Conservation (phyloP, 53 echinoderm and acorn worm genomes). For the Pentamera pediparva region DNA sequence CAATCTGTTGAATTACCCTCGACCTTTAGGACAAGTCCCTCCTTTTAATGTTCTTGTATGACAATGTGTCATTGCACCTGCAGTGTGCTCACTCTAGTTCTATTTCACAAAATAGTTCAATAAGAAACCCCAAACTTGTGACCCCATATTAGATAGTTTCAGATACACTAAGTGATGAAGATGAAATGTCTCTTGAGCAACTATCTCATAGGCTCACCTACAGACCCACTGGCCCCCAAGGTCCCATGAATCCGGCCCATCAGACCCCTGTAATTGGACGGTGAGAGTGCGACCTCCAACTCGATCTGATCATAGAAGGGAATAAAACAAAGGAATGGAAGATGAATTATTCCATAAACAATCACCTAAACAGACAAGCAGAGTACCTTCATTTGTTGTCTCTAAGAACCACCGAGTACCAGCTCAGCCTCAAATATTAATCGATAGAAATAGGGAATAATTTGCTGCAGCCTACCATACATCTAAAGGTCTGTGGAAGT, state of each 20-base stretch:
- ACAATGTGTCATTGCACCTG: too few species aligned
- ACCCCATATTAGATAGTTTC: too few species aligned
- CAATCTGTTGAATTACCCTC: too few species aligned
- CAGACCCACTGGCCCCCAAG: slow-evolving; percentile 97
- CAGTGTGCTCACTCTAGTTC: too few species aligned
- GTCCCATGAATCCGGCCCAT: slow-evolving; percentile 87
- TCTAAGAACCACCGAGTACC: too few species aligned
- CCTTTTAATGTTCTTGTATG: not conserved
- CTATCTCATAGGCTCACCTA: slow-evolving; percentile 42
- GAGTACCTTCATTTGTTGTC: not conserved
- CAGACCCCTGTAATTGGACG: slow-evolving; percentile 62
- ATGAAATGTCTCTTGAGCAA: not conserved
- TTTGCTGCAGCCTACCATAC: too few species aligned
- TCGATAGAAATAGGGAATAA: too few species aligned
- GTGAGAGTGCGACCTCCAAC: slow-evolving; percentile 90
- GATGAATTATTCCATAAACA: not conserved
- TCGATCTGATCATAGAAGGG: slow-evolving; percentile 44
- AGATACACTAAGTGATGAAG: not conserved
- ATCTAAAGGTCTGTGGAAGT: too few species aligned
- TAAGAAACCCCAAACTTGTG: too few species aligned
- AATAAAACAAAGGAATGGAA: not conserved
- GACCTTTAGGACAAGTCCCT: too few species aligned
- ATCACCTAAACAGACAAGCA: not conserved
- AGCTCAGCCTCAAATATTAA: too few species aligned
- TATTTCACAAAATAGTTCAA: too few species aligned